A percentile compares a stretch with the other conserved stretches of the same genome.
Conservation (phyloP, 2,888 invertebrate species). For the Eupeodes latifasciatus region DNA sequence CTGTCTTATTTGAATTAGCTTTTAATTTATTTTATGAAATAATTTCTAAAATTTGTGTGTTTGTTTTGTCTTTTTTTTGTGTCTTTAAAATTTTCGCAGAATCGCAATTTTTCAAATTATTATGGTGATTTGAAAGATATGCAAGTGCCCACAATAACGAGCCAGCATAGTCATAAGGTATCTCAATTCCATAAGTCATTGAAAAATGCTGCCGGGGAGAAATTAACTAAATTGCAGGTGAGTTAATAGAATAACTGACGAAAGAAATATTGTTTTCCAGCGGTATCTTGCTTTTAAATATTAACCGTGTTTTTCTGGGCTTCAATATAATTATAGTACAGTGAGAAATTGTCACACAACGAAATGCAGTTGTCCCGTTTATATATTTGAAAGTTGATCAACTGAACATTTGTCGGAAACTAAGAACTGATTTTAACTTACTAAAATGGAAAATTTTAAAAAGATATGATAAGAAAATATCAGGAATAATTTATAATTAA, state of each 20-base stretch:
- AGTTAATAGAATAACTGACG: constrained; percentile 74
- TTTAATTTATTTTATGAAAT: constrained; percentile 31
- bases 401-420: too few species aligned
- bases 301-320: too few species aligned
- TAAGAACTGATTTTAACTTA: too few species aligned
- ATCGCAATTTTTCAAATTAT: constrained; percentile 89
- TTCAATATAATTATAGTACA: too few species aligned
- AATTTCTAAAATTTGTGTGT: constrained; percentile 81
- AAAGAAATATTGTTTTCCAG: not conserved
- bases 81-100: constrained; percentile 80
- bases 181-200: constrained; percentile 97
- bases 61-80: constrained; percentile 65
- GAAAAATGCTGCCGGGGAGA: constrained; percentile 93
- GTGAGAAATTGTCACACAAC: too few species aligned
- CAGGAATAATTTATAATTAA: too few species aligned
- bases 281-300: too few species aligned
- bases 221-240: constrained; percentile 95
- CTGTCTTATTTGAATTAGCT: not conserved
- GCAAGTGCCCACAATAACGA: constrained; percentile 94
- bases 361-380: too few species aligned
- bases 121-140: constrained; percentile 95
- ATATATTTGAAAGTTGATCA: too few species aligned
- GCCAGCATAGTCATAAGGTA: constrained; percentile 95
- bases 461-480: too few species aligned
- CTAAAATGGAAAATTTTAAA: too few species aligned